Evolutionary conservation across 2,797 vertebrate genomes (phyloP), one percentile per base, ranked within the genome.

Genomic region (Choloepus didactylus): DNA sequence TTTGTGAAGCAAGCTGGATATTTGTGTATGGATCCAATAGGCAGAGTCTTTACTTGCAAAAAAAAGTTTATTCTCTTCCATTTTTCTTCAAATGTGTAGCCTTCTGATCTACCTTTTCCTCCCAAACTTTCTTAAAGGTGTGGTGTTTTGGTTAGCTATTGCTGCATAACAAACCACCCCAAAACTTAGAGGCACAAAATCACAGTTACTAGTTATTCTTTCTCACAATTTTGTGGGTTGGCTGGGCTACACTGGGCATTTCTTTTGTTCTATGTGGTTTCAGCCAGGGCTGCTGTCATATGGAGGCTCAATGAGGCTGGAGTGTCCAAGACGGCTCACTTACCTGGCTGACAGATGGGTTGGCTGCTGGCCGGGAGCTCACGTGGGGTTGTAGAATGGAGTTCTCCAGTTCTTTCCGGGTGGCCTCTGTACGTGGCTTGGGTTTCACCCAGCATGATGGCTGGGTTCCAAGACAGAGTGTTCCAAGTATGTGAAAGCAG

Each of bases 391-490:
- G 29, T 72, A 62, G 54, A 27, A 73, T 38, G 12, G 10, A 25
- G 41, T 25, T 31, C 23, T 90, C 27, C 41, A 87, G 64, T 69
- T 83, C 91, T 84, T 93, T 51, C 67, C 35, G 46, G 85, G 25
- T 25, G 29, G 46, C 14, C 51, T 41, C 27, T 75, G 0, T 41
- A 82, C 75, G 64, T 79, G 72, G n/a, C 2, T 3, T 29, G 85
- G 62, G 16, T 31, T 86, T 93, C 75, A 91, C 59, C 23, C 12
- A 80, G 35, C 4, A 3, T 0, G 0, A 64, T 18, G 35, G 31
- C 81, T 62, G 35, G 49, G 11, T 51, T 89, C 51, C 31, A 70
- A 29, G 11, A 89, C 51, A 35, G 5, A 73, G 16, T 44, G 38
- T 66, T 89, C 18, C 59, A 60, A 4, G 27, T 38, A 31, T 18